Evolutionary conservation across 2,113 vertebrate species (phyloP), one percentile per base, ranked within the genome.

Genomic region (Stegastes partitus): DNA sequence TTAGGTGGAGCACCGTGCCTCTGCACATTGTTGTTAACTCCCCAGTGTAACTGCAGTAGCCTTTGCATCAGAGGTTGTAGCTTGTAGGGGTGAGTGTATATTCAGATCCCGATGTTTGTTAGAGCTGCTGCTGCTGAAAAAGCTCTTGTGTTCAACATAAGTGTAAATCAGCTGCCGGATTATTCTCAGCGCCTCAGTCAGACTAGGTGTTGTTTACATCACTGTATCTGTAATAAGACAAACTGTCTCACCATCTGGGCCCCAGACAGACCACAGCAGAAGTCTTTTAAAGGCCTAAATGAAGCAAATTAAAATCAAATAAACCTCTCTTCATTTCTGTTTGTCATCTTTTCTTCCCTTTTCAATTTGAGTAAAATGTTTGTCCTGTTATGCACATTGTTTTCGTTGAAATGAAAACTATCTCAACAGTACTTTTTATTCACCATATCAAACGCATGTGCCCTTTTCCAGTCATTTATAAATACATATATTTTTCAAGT

Each of bases 131-230:
- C 31, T 22, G 50, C 31, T 67, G 22, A 63, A 78, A 61, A 79
- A 74, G 64, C 50, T 83, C 12, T 61, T 23, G 57, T 78, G 68
- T 74, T 81, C 7, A 68, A 54, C 68, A 8, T 42, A 34, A 74
- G 71, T 59, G 70, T 65, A 68, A 74, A 89, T 77, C 49, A 79
- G 73, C 34, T 42, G 19, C 25, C 31, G 25, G 34, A 61, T 81
- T 61, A 58, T 77, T 75, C 18, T 67, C 2, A 0, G 11, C 25
- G 50, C 19, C 31, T 74, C 51, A 71, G 26, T 56, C 31, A 49
- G 37, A 18, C 26, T 9, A 28, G 23, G 45, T 57, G 61, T 74
- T 77, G 70, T 72, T 74, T 67, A 42, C 44, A 61, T 81, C 64
- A 64, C 56, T 50, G 57, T 72, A 42, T 83, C 34, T n/a, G 42